Percentiles rank a stretch among this genome's conserved stretches.
phyloP scores from a whole-genome alignment of 2,113 vertebrate genomes.

The Crotalus viridis region DNA sequence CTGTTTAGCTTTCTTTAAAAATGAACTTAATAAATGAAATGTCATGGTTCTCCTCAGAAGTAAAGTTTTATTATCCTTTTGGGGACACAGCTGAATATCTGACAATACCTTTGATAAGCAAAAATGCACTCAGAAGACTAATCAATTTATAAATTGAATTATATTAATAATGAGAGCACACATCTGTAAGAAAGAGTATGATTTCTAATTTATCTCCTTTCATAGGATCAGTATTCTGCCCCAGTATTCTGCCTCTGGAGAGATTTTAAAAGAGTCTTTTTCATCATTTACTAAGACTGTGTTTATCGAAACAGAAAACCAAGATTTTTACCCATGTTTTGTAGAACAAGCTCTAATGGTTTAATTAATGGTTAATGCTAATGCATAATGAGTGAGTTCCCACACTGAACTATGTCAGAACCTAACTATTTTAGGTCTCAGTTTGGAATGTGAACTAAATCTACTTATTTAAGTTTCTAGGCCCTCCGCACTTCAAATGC shows the following conservation, averaged over 20 bases:
- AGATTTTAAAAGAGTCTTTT: not conserved
- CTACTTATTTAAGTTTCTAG: too few species aligned
- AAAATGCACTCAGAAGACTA: not conserved
- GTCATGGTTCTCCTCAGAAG: not conserved
- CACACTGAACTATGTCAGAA: not conserved
- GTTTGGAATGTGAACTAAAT: too few species aligned
- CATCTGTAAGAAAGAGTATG: not conserved
- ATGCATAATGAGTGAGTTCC: not conserved
- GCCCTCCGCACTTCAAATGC: too few species aligned
- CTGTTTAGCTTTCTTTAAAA: slow-evolving; percentile 13
- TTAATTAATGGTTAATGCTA: not conserved
- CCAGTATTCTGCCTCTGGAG: not conserved
- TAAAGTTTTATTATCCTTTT: not conserved
- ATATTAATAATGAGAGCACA: too few species aligned
- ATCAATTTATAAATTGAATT: not conserved
- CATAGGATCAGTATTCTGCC: not conserved
- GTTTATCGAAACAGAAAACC: not conserved
- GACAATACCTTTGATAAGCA: not conserved
- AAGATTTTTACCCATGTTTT: not conserved
- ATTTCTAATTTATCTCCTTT: fast-evolving
- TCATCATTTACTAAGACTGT: not conserved
- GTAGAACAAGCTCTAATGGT: not conserved
- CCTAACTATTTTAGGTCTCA: not conserved
- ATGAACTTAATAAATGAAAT: not conserved
- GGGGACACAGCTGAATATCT: not conserved